A percentile compares a stretch with the other conserved stretches of the same genome.
These are phyloP conservation scores for Apogon hyalosoma DNA, from an alignment of 2,797 vertebrate genomes.

Conservation along the genomic window DNA sequence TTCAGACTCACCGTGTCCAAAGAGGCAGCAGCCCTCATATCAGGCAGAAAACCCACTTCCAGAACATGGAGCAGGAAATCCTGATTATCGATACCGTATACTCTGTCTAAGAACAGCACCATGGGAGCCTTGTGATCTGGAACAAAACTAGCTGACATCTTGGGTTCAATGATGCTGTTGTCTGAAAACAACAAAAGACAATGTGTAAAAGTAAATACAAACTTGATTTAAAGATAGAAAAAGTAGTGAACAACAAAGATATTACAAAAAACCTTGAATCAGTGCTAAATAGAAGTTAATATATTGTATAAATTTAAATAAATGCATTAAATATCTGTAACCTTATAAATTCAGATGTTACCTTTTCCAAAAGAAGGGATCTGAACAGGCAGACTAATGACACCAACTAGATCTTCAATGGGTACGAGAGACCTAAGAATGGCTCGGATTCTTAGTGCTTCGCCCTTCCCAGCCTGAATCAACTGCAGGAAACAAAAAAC, in stretches of 20 bases:
- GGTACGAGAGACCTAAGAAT: slow-evolving; percentile 95
- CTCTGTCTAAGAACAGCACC: slow-evolving; percentile 96
- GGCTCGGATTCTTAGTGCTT: slow-evolving; percentile 94
- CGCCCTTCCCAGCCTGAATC: slow-evolving; percentile 95
- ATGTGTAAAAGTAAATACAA: neutral
- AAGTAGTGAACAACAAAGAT: neutral
- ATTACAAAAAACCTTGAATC: too few species aligned
- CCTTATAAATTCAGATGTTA: slow-evolving; percentile 38
- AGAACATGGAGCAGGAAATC: slow-evolving; percentile 94
- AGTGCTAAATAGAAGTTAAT: too few species aligned
- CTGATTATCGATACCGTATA: slow-evolving; percentile 95
- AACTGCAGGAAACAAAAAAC: slow-evolving; percentile 79
- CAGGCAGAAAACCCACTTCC: slow-evolving; percentile 95
- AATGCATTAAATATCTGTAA: neutral
- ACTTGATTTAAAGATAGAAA: neutral
- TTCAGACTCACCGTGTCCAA: slow-evolving; percentile 89
- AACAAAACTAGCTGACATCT: slow-evolving; percentile 96
- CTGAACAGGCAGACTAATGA: slow-evolving; percentile 93
- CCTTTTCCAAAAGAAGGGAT: slow-evolving; percentile 95
- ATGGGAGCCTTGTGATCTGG: slow-evolving; percentile 96
- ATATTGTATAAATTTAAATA: neutral
- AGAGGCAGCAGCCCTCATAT: slow-evolving; percentile 95
- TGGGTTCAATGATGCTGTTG: slow-evolving; percentile 92
- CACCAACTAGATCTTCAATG: slow-evolving; percentile 93
- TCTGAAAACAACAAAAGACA: slow-evolving; percentile 75